phyloP scores from a whole-genome alignment of 2,113 vertebrate species.

The Salvator merianae region DNA sequence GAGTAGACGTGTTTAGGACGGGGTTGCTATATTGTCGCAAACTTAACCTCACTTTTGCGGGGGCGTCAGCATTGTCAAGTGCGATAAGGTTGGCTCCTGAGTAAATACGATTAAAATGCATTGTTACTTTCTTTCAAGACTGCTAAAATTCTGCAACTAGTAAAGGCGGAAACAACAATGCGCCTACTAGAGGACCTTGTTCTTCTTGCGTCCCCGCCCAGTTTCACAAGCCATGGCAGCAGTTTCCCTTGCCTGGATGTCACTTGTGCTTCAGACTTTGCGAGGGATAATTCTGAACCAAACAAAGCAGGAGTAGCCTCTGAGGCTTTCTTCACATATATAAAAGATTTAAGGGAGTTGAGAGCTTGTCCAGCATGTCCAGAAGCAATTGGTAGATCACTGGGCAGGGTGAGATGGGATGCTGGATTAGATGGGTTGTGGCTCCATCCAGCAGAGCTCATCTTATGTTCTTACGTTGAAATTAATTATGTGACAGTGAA shows the following conservation, averaged over 20 bases:
- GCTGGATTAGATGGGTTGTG: no score
- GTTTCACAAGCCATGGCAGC: neutral
- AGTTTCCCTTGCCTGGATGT: neutral
- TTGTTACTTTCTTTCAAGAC: no score
- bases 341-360: no score
- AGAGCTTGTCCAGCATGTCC: no score
- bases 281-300: no score
- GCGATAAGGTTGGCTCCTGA: no score
- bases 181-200: neutral
- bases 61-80: neutral
- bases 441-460: no score
- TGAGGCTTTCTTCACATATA: neutral
- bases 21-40: neutral
- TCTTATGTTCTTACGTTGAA: neutral
- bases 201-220: neutral
- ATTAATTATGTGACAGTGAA: neutral
- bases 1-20: neutral
- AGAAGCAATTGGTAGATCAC: no score
- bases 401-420: no score
- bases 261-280: neutral
- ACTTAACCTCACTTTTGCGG: neutral
- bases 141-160: no score
- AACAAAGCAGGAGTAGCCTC: neutral
- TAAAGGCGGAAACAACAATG: neutral
- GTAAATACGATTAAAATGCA: no score